A percentile compares a stretch with the other conserved stretches of the same genome.
Evolutionary conservation across 2,113 vertebrate species (phyloP).

Genomic region (Neotoma lepida): DNA sequence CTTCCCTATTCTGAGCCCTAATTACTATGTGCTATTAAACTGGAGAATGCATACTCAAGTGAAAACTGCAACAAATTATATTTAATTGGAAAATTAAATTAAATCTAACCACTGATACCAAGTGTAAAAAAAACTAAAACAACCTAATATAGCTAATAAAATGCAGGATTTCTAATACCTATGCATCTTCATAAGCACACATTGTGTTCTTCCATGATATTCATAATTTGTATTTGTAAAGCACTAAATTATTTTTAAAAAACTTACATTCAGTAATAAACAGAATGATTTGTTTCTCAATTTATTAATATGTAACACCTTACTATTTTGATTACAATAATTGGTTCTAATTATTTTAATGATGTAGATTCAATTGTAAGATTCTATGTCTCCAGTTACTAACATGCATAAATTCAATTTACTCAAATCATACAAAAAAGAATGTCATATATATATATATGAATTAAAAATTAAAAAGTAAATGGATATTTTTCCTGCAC

Average conservation of each 20-base stretch:
- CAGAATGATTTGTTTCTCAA: background rate
- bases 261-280: background rate
- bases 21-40: conserved; percentile 50
- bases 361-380: background rate
- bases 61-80: conserved; percentile 55
- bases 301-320: background rate
- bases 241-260: background rate
- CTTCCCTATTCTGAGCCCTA: conserved; percentile 1
- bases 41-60: conserved; percentile 40
- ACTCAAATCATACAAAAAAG: background rate
- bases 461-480: background rate
- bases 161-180: background rate
- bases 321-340: background rate
- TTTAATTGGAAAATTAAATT: conserved; percentile 75
- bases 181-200: background rate
- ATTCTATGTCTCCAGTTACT: background rate
- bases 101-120: conserved; percentile 60
- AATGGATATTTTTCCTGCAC: background rate
- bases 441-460: background rate
- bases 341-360: background rate
- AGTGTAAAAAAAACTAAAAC: conserved; percentile 53
- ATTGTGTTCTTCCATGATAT: background rate
- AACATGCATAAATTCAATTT: background rate
- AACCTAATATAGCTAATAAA: background rate
- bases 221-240: background rate